Percentiles rank a stretch among this genome's conserved stretches.
phyloP scores from a whole-genome alignment of 2,888 invertebrate genomes.

The Mechanitis messenoides region DNA sequence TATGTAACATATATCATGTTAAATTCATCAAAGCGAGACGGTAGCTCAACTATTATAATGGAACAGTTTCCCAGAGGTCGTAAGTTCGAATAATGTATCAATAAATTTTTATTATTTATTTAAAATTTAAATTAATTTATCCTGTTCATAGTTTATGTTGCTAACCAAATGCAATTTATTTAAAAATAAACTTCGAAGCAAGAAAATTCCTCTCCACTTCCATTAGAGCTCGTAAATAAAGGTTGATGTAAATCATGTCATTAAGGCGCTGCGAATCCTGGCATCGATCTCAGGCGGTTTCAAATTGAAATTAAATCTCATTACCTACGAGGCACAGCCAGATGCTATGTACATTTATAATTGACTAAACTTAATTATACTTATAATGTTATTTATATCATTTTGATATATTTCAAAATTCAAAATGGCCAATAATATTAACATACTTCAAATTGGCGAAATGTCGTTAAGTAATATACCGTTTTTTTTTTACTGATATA shows the following conservation, averaged over 20 bases:
- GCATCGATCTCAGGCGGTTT: slow-evolving; percentile 27
- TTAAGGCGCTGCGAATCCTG: slow-evolving; percentile 48
- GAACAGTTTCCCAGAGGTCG: too few species aligned
- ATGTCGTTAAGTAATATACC: too few species aligned
- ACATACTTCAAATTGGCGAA: too few species aligned
- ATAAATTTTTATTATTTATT: too few species aligned
- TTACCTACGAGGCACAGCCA: slow-evolving; percentile 34
- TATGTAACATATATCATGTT: too few species aligned
- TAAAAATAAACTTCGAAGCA: slow-evolving; percentile 3
- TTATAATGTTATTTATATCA: neutral
- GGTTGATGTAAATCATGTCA: slow-evolving; percentile 60
- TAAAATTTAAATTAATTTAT: too few species aligned
- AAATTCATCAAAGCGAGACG: too few species aligned
- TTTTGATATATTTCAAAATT: too few species aligned
- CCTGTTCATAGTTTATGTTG: neutral
- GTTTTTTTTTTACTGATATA: too few species aligned
- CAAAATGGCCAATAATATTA: too few species aligned
- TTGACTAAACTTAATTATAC: neutral
- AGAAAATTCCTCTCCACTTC: slow-evolving; percentile 30
- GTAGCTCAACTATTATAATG: too few species aligned
- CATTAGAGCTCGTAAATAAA: slow-evolving; percentile 51
- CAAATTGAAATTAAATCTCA: slow-evolving; percentile 66
- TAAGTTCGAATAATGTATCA: too few species aligned
- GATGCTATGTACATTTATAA: slow-evolving; percentile 9
- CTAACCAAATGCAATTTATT: neutral